Evolutionary conservation across 2,797 vertebrate species (phyloP), one percentile per base, ranked within the genome.

Genomic region (Alca torda): DNA sequence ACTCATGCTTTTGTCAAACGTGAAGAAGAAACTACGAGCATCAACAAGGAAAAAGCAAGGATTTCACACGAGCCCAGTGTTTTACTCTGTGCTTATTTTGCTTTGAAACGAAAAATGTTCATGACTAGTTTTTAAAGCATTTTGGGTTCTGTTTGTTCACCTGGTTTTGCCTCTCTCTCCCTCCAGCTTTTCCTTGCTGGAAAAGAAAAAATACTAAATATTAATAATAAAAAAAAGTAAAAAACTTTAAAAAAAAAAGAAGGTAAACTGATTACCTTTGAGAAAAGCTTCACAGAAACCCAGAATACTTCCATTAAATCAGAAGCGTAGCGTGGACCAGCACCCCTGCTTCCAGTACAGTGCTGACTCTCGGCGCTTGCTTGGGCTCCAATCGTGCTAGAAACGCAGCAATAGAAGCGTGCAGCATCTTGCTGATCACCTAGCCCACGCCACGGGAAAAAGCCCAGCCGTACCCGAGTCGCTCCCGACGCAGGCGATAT

Each of bases 381-480:
- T 69, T 25, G 10, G 33, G 50, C 31, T 51, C 24, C 3, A 5
- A 5, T 76, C 6, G 3, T 7, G 15, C 78, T 72, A 15, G 35
- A 59, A 87, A 48, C 8, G 31, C 72, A 67, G 39, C 26, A 13
- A 28, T 20, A 31, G 21, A 24, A 35, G 30, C 4, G 1, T 13
- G 25, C 0, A 2, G n/a, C 1, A 0, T 53, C 75, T 51, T 59
- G 39, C 77, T 65, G 30, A 41, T 64, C 50, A 21, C 69, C 69
- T 50, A 24, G 48, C 41, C 35, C 6, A 8, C 1, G 1, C 57
- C 57, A 51, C 2, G 4, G 51, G 33, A 45, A 51, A 51, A 64
- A 65, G 43, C 20, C 45, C 37, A 24, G 45, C 59, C 4, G 0
- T 65, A 33, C 9, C 31, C 1, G 0, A 60, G 59, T 30, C n/a